Conservation (phyloP, 1,140 invertebrate genomes). For the Trinorchestia longiramus region DNA sequence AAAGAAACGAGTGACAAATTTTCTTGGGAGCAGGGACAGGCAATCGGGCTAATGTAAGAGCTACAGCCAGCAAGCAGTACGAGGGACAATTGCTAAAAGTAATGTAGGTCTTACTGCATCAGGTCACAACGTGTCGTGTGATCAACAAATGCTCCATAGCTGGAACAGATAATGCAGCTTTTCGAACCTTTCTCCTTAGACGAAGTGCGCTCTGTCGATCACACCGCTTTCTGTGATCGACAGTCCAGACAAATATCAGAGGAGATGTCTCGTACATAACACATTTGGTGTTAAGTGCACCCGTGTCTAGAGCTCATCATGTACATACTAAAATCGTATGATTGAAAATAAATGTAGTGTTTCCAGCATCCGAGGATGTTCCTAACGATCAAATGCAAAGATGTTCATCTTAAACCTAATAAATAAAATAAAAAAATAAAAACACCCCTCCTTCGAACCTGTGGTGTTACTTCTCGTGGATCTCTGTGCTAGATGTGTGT, state of each 20-base stretch:
- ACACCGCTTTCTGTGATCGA: background rate
- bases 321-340: too few species aligned
- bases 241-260: background rate
- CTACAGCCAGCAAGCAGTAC: background rate
- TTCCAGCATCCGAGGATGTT: background rate
- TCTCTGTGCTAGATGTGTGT: background rate
- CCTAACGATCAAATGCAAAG: background rate
- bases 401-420: background rate
- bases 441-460: background rate
- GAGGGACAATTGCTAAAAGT: background rate
- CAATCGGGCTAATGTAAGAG: background rate
- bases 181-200: background rate
- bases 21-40: background rate
- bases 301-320: too few species aligned
- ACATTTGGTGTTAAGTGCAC: too few species aligned
- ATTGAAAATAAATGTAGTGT: background rate
- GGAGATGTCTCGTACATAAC: too few species aligned
- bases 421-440: background rate
- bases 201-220: background rate
- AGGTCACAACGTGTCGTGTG: background rate
- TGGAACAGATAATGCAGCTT: background rate
- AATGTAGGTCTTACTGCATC: background rate
- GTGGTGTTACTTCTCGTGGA: background rate
- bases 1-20: background rate
- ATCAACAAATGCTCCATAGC: background rate